Percentiles rank a stretch among this genome's conserved stretches.
Conservation (phyloP, 2,113 vertebrate species). For the Rhinolophus sinicus region DNA sequence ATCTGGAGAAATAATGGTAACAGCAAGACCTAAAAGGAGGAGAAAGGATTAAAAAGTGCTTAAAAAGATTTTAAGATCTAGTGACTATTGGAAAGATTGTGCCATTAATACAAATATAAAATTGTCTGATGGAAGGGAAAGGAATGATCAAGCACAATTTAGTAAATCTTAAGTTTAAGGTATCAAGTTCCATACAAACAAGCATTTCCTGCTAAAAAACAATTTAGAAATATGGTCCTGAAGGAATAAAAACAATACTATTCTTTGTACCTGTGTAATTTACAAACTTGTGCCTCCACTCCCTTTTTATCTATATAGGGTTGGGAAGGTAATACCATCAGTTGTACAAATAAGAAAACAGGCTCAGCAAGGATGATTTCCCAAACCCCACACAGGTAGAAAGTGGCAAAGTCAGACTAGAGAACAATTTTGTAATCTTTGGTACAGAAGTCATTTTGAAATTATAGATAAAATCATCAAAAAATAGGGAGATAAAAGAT, state of each 20-base stretch:
- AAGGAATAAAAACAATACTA: not conserved
- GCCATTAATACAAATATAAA: not conserved
- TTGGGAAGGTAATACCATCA: not conserved
- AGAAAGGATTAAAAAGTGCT: not conserved
- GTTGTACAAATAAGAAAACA: conserved; percentile 1
- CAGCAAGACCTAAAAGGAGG: not conserved
- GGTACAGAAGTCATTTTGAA: not conserved
- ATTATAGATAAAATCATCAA: not conserved
- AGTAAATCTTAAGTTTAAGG: not conserved
- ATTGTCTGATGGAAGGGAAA: not conserved
- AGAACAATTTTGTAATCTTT: not conserved
- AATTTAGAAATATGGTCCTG: not conserved
- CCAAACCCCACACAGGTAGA: not conserved
- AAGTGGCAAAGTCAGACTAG: not conserved
- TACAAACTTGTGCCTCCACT: not conserved
- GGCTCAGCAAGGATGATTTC: not conserved
- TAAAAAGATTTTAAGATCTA: not conserved
- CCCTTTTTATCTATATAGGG: not conserved
- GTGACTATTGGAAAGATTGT: not conserved
- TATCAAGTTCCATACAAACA: not conserved
- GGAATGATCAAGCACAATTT: not conserved
- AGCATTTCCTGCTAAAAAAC: not conserved
- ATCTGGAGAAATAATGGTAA: not conserved
- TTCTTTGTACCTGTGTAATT: not conserved
- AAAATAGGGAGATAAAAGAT: not conserved